Evolutionary conservation across 2,113 vertebrate species (phyloP), one percentile per base, ranked within the genome.

Genomic region (Crocuta crocuta): DNA sequence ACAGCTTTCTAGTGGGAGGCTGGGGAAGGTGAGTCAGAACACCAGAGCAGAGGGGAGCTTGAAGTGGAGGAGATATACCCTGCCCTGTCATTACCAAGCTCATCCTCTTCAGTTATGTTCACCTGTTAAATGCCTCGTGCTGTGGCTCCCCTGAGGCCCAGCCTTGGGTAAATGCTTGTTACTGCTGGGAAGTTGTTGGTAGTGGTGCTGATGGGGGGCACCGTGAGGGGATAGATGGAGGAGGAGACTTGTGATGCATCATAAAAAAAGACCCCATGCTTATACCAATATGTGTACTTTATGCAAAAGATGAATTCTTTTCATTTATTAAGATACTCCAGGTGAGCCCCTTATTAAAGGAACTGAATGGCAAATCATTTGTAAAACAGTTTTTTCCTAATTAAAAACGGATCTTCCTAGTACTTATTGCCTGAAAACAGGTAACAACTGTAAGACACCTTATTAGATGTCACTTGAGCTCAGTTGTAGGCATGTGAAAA

Each of bases 11-110:
- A 82, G 80, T 74, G 89, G 78, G 84, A 90, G 55, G 63, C 53
- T 95, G 48, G 84, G 43, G 76, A 95, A 81, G 71, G 70, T 23
- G 55, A 93, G 70, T 93, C 17, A 31, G 91, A 94, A 88, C 35
- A 71, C 7, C 7, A 55, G 76, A 19, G 35, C 78, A 73, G 70
- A 94, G 45, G 53, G 58, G 94, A 97, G 71, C 55, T 66, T 31
- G 65, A 53, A 17, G 61, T 33, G 58, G 92, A 89, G 33, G 70
- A 91, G 88, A 58, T 17, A 24, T 6, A 12, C 55, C 84, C 66
- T 55, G 74, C 17, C 35, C 70, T 90, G 0, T 95, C 81, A 66
- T 91, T 90, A 88, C 55, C 21, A 4, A 58, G 71, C 35, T 92
- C 45, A 55, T 33, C 24, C 43, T 55, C 45, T 28, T 88, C 10